A percentile compares a stretch with the other conserved stretches of the same genome.
Evolutionary conservation across 2,113 vertebrate genomes (phyloP).

Genomic region (Channa maculata): DNA sequence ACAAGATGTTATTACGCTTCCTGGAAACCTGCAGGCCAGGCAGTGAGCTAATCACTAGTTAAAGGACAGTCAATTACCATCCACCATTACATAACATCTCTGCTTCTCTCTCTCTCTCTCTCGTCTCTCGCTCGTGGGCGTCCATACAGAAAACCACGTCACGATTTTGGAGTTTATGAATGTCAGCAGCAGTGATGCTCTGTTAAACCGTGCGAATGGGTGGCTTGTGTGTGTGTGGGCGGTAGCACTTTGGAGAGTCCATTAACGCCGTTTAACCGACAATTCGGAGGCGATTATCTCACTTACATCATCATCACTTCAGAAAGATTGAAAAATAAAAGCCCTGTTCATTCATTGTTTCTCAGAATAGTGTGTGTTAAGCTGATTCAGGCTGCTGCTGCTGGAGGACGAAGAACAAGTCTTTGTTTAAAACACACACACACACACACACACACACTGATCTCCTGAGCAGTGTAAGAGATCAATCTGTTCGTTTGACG

Average conservation of each 20-base stretch:
- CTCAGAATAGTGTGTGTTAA: conserved; percentile 32
- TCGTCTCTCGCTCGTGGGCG: conserved; percentile 50
- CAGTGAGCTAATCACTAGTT: conserved; percentile 27
- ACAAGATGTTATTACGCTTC: neutral
- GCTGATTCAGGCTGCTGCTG: neutral
- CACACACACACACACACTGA: too few relatives aligned
- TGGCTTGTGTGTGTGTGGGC: conserved; percentile 42
- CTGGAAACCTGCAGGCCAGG: conserved; percentile 26
- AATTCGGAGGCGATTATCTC: conserved; percentile 59
- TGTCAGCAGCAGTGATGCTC: conserved; percentile 51
- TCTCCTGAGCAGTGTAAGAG: neutral
- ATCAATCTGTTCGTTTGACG: neutral
- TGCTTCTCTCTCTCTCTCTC: conserved; percentile 6
- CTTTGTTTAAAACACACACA: neutral
- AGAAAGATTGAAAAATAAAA: conserved; percentile 21
- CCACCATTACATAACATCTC: conserved; percentile 38
- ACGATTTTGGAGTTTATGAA: conserved; percentile 56
- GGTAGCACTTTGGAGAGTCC: conserved; percentile 46
- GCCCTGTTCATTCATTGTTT: conserved; percentile 51
- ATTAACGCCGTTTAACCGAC: conserved; percentile 44
- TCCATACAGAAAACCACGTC: conserved; percentile 51
- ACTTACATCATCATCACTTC: conserved; percentile 58
- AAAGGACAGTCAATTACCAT: conserved; percentile 26
- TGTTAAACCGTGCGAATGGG: conserved; percentile 39
- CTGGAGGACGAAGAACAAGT: neutral